phyloP scores from a whole-genome alignment of 2,113 vertebrate species.

The Scalopus aquaticus region DNA sequence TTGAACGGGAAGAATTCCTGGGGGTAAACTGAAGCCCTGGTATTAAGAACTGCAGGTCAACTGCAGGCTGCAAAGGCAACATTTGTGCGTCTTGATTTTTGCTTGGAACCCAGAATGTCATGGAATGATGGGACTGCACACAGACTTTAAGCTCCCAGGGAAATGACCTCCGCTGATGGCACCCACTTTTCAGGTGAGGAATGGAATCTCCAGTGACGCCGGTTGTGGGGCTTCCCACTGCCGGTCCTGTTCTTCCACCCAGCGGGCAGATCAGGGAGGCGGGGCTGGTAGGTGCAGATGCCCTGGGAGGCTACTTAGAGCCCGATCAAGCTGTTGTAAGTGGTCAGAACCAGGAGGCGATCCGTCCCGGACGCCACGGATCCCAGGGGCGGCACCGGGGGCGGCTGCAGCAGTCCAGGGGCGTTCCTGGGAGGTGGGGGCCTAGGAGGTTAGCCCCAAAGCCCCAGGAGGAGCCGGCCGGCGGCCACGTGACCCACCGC shows the following conservation, averaged over 20 bases:
- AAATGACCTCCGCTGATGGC: background rate
- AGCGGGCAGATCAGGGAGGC: background rate
- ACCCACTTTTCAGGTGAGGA: background rate
- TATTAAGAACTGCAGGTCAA: background rate
- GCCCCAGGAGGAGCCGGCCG: slow-evolving; percentile 56
- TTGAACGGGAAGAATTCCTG: too few relatives aligned
- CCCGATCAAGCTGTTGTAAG: too few relatives aligned
- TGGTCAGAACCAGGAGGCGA: background rate
- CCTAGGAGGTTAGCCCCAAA: background rate
- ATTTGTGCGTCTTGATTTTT: background rate
- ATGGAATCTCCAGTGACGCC: background rate
- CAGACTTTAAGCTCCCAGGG: background rate
- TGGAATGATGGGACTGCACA: background rate
- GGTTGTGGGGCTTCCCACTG: background rate
- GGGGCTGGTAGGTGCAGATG: background rate
- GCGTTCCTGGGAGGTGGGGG: background rate
- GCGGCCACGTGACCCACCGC: slow-evolving; percentile 74
- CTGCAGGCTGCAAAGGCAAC: background rate
- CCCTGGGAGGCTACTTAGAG: too few relatives aligned
- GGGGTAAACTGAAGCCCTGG: background rate
- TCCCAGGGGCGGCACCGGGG: background rate
- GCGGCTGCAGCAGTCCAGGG: background rate
- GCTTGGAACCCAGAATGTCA: background rate
- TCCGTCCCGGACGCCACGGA: background rate
- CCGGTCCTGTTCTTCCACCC: background rate